A percentile compares a stretch with the other conserved stretches of the same genome.
Conservation (phyloP, 1,140 invertebrate genomes). For the Schlechtendalia chinensis region DNA sequence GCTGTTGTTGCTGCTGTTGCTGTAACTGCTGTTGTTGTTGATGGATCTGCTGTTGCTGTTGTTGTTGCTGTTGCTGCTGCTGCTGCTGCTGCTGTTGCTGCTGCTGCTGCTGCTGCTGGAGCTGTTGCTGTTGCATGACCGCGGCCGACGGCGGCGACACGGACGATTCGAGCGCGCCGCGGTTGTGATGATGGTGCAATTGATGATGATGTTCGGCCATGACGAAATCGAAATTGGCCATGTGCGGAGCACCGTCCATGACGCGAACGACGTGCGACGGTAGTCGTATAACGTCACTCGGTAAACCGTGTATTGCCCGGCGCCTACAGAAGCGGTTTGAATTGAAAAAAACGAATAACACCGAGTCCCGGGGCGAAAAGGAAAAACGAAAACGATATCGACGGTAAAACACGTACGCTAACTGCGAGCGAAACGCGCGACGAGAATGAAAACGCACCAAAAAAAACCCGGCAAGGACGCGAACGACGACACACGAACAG, state of each 20-base stretch:
- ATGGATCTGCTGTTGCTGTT: neutral
- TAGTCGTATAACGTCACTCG: too few relatives aligned
- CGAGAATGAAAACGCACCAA: too few relatives aligned
- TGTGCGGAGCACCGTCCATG: conserved; percentile 26
- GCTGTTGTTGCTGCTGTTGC: neutral
- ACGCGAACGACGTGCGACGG: neutral
- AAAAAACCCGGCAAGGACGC: too few relatives aligned
- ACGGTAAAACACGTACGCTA: too few relatives aligned
- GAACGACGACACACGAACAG: too few relatives aligned
- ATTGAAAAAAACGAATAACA: too few relatives aligned
- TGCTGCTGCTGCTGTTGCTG: too few relatives aligned
- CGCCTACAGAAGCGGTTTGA: too few relatives aligned
- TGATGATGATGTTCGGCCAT: conserved; percentile 15
- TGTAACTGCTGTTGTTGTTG: conserved; percentile 29
- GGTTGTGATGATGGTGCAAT: neutral
- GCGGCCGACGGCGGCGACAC: conserved; percentile 9
- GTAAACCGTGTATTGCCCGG: too few relatives aligned
- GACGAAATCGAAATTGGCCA: conserved; percentile 37
- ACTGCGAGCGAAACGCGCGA: too few relatives aligned
- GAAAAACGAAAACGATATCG: too few relatives aligned
- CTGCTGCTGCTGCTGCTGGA: neutral
- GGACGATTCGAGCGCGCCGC: conserved; percentile 5
- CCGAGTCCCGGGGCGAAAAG: too few relatives aligned
- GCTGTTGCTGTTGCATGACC: conserved; percentile 11
- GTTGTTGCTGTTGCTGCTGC: neutral